Conservation (phyloP, 1,140 invertebrate species). For the Drosophila subpulchrella region DNA sequence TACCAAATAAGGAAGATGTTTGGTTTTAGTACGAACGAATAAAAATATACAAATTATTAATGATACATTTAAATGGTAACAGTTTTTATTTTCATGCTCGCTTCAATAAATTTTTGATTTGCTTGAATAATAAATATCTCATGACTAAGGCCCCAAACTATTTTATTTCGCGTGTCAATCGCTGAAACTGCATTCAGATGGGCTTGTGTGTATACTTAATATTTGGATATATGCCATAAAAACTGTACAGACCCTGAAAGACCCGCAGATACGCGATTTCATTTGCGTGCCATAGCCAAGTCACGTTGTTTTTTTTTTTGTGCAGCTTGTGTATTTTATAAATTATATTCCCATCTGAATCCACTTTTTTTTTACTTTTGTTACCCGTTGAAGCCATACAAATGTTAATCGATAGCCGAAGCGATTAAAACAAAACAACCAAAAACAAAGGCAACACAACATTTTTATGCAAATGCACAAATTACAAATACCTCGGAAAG, state of each 20-base stretch:
- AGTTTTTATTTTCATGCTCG: not conserved
- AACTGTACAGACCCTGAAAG: constrained; percentile 21
- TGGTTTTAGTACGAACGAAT: no score
- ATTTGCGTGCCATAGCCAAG: constrained; percentile 62
- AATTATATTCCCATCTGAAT: constrained; percentile 43
- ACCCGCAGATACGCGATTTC: constrained; percentile 39
- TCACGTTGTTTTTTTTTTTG: constrained; percentile 58
- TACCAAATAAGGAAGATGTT: not conserved
- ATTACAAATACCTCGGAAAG: constrained; percentile 38
- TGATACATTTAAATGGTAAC: not conserved
- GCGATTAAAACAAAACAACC: constrained; percentile 50
- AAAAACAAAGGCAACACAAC: constrained; percentile 29
- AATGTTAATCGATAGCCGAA: constrained; percentile 58
- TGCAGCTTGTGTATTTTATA: constrained; percentile 55
- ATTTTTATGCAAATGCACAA: constrained; percentile 49
- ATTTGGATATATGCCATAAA: constrained; percentile 46
- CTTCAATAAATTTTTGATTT: constrained; percentile 8
- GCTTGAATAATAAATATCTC: constrained; percentile 25
- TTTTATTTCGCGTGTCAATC: constrained; percentile 39
- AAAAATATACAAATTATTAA: not conserved
- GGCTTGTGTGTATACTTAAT: constrained; percentile 16
- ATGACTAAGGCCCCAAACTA: constrained; percentile 15
- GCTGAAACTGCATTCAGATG: constrained; percentile 37
- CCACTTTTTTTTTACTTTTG: constrained; percentile 5
- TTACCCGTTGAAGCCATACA: constrained; percentile 18